A percentile compares a stretch with the other conserved stretches of the same genome.
Conservation (phyloP, 1,140 invertebrate species). For the Drosophila willistoni region DNA sequence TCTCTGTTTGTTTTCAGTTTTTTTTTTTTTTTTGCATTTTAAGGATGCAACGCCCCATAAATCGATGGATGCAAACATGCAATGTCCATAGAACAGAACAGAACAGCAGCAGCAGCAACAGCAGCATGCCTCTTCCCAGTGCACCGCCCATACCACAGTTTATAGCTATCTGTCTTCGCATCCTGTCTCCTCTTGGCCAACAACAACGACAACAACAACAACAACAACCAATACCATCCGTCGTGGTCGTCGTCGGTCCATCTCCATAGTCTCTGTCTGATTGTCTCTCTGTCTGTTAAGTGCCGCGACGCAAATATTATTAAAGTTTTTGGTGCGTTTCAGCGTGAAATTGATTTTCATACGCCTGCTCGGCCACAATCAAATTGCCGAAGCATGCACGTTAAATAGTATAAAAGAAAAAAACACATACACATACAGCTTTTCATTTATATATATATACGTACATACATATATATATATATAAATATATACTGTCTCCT, state of each 20-base stretch:
- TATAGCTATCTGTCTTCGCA: constrained; percentile 29
- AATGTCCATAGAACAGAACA: constrained; percentile 17
- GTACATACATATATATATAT: background rate
- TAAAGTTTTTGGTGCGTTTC: constrained; percentile 81
- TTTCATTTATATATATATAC: constrained; percentile 19
- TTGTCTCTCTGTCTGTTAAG: constrained; percentile 64
- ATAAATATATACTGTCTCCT: constrained; percentile 4
- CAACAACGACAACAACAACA: background rate
- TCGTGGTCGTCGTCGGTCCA: constrained; percentile 9
- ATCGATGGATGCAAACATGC: constrained; percentile 54
- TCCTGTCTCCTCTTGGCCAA: constrained; percentile 19
- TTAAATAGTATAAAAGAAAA: constrained; percentile 70
- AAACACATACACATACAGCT: constrained; percentile 46
- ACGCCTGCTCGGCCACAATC: constrained; percentile 79
- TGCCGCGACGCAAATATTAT: constrained; percentile 79
- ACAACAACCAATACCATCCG: background rate
- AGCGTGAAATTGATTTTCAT: constrained; percentile 81
- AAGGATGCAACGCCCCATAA: constrained; percentile 55
- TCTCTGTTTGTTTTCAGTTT: constrained; percentile 3
- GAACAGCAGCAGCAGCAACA: too few relatives aligned
- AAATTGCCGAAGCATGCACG: constrained; percentile 79
- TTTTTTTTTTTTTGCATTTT: constrained; percentile 24
- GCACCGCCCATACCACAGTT: background rate
- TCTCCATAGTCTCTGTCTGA: constrained; percentile 2
- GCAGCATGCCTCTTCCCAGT: background rate